Percentiles rank a stretch among this genome's conserved stretches.
These are phyloP conservation scores for Macaria notata DNA, from an alignment of 2,888 invertebrate species.

Conservation along the genomic window DNA sequence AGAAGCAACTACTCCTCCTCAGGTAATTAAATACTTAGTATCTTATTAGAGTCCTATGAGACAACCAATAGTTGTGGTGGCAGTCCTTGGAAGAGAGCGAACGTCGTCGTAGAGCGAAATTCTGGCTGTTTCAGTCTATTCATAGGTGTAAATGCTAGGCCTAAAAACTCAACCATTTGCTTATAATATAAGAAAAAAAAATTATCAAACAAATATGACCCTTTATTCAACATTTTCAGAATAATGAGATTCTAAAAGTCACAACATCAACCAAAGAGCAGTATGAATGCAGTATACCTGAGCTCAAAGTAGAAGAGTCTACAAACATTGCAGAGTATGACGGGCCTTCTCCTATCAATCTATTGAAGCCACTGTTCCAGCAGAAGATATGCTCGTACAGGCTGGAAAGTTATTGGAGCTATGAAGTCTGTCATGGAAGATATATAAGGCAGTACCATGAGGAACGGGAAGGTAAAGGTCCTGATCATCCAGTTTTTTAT, in stretches of 20 bases:
- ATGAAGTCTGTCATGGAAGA: constrained; percentile 96
- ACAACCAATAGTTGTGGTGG: too few species aligned
- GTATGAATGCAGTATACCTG: constrained; percentile 92
- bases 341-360: constrained; percentile 89
- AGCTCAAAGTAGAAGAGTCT: constrained; percentile 78
- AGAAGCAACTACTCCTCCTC: constrained; percentile 38
- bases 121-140: too few species aligned
- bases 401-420: constrained; percentile 96
- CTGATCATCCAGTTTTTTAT: too few species aligned
- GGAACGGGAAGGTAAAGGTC: constrained; percentile 87
- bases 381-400: constrained; percentile 92
- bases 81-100: too few species aligned
- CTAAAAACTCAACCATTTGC: too few species aligned
- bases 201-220: too few species aligned
- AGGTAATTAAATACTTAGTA: constrained; percentile 40
- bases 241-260: constrained; percentile 84
- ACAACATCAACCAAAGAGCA: constrained; percentile 90
- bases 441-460: constrained; percentile 98
- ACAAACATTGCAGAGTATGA: constrained; percentile 83
- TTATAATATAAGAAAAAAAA: too few species aligned
- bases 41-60: too few species aligned
- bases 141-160: too few species aligned
- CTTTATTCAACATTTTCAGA: constrained; percentile 37
- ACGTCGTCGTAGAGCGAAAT: too few species aligned
- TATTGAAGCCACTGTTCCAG: constrained; percentile 89